A percentile compares a stretch with the other conserved stretches of the same genome.
phyloP scores from a whole-genome alignment of 2,888 invertebrate genomes.

The Drosophila barbarae region DNA sequence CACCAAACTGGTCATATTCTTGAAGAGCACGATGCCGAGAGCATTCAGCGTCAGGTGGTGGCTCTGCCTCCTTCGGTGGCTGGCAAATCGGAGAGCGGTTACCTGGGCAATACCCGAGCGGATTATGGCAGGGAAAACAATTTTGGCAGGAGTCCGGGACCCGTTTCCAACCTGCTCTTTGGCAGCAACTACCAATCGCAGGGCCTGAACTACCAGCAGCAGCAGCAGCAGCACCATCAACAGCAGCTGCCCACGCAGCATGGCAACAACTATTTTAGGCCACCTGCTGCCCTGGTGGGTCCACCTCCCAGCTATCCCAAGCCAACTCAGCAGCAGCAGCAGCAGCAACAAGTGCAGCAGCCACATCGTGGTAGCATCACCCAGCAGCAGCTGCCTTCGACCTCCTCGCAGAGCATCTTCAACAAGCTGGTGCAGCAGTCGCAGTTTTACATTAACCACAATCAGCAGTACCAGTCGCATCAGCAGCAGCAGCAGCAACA shows the following conservation, averaged over 20 bases:
- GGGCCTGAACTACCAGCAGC: slow-evolving; percentile 36
- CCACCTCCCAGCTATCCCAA: slow-evolving; percentile 38
- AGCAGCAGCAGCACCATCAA: slow-evolving; percentile 48
- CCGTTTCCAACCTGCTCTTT: slow-evolving; percentile 53
- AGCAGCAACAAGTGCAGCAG: slow-evolving; percentile 46
- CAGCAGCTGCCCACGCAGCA: slow-evolving; percentile 69
- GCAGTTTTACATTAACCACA: slow-evolving; percentile 72
- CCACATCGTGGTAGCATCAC: slow-evolving; percentile 57
- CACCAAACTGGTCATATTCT: slow-evolving; percentile 79
- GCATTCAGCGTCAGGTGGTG: slow-evolving; percentile 84
- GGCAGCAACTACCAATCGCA: slow-evolving; percentile 36
- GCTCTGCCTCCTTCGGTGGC: slow-evolving; percentile 78
- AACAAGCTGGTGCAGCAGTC: slow-evolving; percentile 69
- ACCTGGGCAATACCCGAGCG: slow-evolving; percentile 59
- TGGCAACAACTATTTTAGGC: slow-evolving; percentile 54
- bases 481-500: slow-evolving; percentile 63
- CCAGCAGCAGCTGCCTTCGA: slow-evolving; percentile 56
- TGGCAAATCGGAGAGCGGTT: slow-evolving; percentile 33
- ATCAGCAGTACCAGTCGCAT: slow-evolving; percentile 66
- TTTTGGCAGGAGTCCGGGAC: slow-evolving; percentile 53
- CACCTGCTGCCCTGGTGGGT: slow-evolving; percentile 44
- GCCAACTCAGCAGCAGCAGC: slow-evolving; percentile 30
- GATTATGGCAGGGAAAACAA: slow-evolving; percentile 65
- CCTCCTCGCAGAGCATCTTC: slow-evolving; percentile 64
- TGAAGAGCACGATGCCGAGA: slow-evolving; percentile 83